Percentiles rank a stretch among this genome's conserved stretches.
Evolutionary conservation across 2,888 invertebrate genomes (phyloP).

Genomic region (Antitype chi): DNA sequence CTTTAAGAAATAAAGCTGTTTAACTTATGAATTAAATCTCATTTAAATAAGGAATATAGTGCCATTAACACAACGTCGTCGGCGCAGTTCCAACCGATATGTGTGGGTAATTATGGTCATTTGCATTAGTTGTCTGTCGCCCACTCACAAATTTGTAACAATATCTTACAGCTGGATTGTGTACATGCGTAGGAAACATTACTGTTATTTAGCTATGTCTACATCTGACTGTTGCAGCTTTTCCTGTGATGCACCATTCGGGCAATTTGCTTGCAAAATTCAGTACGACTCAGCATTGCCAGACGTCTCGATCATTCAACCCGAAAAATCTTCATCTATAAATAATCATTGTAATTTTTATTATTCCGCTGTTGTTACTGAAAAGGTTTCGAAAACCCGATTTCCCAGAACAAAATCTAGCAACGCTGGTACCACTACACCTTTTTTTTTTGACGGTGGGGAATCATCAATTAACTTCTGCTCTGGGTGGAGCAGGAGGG

Average conservation of each 20-base stretch:
- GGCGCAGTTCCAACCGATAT: slow-evolving; percentile 18
- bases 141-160: slow-evolving; percentile 30
- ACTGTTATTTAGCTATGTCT: background rate
- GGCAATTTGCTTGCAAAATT: background rate
- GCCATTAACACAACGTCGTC: slow-evolving; percentile 17
- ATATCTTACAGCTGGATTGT: slow-evolving; percentile 32
- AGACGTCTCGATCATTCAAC: background rate
- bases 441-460: no score
- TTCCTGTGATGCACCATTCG: background rate
- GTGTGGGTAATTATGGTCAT: slow-evolving; percentile 48
- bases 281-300: background rate
- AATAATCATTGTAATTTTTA: background rate
- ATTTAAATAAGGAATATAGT: slow-evolving; percentile 22
- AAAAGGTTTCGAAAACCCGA: no score
- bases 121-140: slow-evolving; percentile 52
- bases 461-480: no score
- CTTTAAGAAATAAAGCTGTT: background rate
- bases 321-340: background rate
- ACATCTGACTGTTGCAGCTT: background rate
- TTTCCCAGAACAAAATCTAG: no score
- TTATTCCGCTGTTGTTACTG: background rate
- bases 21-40: background rate
- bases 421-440: no score
- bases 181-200: background rate
- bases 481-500: no score